A percentile compares a stretch with the other conserved stretches of the same genome.
These are phyloP conservation scores for Misgurnus mizolepis DNA, from an alignment of 2,113 vertebrate genomes.

Conservation along the genomic window DNA sequence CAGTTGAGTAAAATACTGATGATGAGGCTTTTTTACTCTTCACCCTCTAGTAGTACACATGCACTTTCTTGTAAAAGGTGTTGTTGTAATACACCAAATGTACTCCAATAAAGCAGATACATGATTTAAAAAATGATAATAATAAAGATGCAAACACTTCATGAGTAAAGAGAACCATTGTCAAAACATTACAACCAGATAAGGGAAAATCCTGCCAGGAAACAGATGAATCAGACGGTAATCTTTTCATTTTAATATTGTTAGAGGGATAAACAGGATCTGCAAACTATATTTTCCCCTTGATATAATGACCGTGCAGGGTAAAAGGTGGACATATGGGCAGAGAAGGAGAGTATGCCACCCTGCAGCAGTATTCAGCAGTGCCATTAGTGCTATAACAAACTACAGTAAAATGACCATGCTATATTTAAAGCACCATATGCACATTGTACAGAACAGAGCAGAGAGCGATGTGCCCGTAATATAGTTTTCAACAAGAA, in stretches of 20 bases:
- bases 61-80: too few relatives aligned
- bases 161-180: neutral
- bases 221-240: constrained; percentile 9
- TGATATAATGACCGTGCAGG: neutral
- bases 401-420: constrained; percentile 9
- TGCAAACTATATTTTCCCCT: constrained; percentile 18
- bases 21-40: too few relatives aligned
- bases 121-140: too few relatives aligned
- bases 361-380: constrained; percentile 31
- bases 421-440: constrained; percentile 34
- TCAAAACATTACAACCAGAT: constrained; percentile 7
- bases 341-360: constrained; percentile 4
- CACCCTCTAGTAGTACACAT: too few relatives aligned
- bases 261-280: constrained; percentile 12
- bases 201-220: neutral
- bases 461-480: neutral
- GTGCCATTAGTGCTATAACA: constrained; percentile 23
- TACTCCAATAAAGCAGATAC: too few relatives aligned
- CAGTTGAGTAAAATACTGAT: too few relatives aligned
- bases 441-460: neutral
- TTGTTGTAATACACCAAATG: too few relatives aligned
- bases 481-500: neutral
- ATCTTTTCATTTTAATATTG: constrained; percentile 1
- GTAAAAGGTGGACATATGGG: constrained; percentile 33
- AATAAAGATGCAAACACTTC: too few relatives aligned